Base-by-base conservation (phyloP, 1,140 invertebrate genomes). In the Pseudomyrmex pallidus region DNA sequence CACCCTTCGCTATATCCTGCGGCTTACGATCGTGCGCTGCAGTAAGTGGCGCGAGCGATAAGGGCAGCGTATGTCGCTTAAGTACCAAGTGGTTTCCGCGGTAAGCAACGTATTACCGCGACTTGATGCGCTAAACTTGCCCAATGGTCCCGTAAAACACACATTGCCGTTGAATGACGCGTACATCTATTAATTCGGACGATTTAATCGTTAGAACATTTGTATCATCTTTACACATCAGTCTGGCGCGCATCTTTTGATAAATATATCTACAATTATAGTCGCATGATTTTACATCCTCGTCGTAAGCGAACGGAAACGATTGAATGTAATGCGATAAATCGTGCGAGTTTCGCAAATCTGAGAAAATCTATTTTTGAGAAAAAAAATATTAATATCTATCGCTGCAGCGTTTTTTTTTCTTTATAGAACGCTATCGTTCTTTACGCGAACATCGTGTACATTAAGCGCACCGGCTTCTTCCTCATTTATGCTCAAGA, bases 401-500 rank as follows among this genome's bases (percentile, higher is more conserved):
- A 70, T 70, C 52, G 74, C 15, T 10, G 63, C 2, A 13, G n/a
- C 63, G 17, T 7, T 66, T 61, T 61, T 25, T 20, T 52, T 35
- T 35, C 12, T 52, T 54, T 46, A 22, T 25, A 12, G 22, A 46
- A 63, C 63, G 73, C 25, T 84, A 87, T 87, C 82, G 80, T 87
- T 87, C 85, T 87, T 84, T 84, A 77, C 61, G 73, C 68, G 22
- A 80, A 50, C 74, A 70, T 66, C 68, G 85, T 68, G 66, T 70
- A 57, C 17, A 86, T 87, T 88, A 82, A 87, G 83, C 63, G 82
- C 61, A 63, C 61, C 86, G 54, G 44, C 54, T 62, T 68, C 56
- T 22, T 73, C 17, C 54, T 82, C 86, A 80, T 85, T 85, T 82
- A 86, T 84, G 80, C 85, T 64, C 68, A 82, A 80, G 70, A 52